Evolutionary conservation across 2,113 vertebrate species (phyloP), one percentile per base, ranked within the genome.

Genomic region (Benitochromis conjunctus): DNA sequence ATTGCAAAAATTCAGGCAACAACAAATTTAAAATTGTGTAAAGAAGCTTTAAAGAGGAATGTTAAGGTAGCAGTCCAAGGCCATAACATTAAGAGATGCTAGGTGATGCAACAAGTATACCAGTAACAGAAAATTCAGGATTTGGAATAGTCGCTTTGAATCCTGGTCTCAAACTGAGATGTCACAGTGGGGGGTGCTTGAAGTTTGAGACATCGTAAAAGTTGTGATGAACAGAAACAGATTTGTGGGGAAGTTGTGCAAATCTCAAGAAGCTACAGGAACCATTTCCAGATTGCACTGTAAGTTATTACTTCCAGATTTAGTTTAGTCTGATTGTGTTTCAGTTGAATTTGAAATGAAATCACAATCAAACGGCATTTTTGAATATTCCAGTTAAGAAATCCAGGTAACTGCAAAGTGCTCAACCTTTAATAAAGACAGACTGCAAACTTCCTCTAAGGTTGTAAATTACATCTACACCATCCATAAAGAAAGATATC

Each of bases 141-240:
- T 46, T 26, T 71, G 8, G 38, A 3, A 18, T 46, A 26, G 60
- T 36, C n/a, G 31, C 60, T 18, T 60, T 12, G 11, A 66, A n/a
- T 66, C 36, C 36, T 71, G 66, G 46, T 38, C 13, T 69, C 38
- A 16, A 14, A 10, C 66, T 43, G 38, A 43, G 38, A 71, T 46
- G 21, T 43, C 41, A 14, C 0, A 0, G 12, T 24, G 18, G 31
- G 7, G 11, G 36, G 13, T 24, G 38, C 0, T 43, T 43, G 36
- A 4, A 16, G 36, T 24, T 69, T 43, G 64, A 43, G 21, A 18
- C 1, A 26, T 26, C 16, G n/a, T 46, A 10, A 46, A 69, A 71
- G 46, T 71, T 26, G 66, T 46, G 3, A 71, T 71, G 36, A 69
- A 0, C 21, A 43, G 21, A 46, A 71, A 48, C 46, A 48, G 46